Base-by-base conservation (phyloP, 1,140 invertebrate species). In the Diorhabda carinulata region DNA sequence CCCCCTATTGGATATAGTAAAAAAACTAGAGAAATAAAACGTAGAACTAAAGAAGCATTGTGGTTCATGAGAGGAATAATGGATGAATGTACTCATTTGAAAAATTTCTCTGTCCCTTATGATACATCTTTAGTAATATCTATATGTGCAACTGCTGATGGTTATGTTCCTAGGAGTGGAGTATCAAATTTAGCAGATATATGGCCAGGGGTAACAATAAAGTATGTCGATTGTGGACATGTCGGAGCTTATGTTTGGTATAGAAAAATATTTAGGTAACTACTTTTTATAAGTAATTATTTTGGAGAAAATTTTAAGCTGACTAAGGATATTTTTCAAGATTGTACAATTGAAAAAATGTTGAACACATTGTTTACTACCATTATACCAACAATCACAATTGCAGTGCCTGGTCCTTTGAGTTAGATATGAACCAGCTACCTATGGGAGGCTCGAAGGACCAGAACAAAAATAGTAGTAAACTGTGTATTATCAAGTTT, bases 51-150 rank as follows among this genome's bases (percentile, higher is more conserved):
- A 71, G 92, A 95, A 79, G 92, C 93, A 2, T 73, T 96, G 6
- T 91, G 95, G 81, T 98, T 99, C 79, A 99, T 99, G 97, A 85
- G 92, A 42, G 96, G 96, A 0, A 90, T 99, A 70, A 99, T 99
- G 97, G 97, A 99, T 78, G 95, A 99, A 82, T 99, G 95, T 80
- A 99, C 98, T 3, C 96, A 98, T 83, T 83, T 99, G 2, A 92
- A 89, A 68, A 97, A 98, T 81, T 99, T 97, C 78, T 91, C 92
- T 8, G 82, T 89, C 4, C 91, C 91, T 0, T 88, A 90, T 41
- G 96, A 98, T 79, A 92, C 94, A 3, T 89, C 90, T 7, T 82
- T 97, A 10, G 91, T 95, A 70, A 95, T 80, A 81, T 87, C 92
- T 8, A 90, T 97, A 4, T 92, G 94, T 75, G 94, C 94, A 0